Conservation (phyloP, 2,888 invertebrate genomes). For the Callinectes sapidus region DNA sequence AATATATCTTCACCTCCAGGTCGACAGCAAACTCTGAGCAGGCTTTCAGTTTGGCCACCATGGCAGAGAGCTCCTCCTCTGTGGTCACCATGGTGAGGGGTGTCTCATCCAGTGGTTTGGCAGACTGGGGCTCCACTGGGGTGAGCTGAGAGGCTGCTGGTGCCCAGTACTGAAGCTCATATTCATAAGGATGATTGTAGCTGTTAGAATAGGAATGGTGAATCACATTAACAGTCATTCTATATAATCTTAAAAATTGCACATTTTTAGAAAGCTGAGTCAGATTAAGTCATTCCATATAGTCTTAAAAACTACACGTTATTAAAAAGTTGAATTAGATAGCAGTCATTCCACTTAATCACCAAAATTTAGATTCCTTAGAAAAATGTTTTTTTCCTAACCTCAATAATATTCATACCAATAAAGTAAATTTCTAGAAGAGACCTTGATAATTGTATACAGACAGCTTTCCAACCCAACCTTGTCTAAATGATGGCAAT, state of each 20-base stretch:
- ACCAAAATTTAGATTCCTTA: no score
- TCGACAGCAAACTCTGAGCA: slow-evolving; percentile 91
- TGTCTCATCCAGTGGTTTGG: slow-evolving; percentile 81
- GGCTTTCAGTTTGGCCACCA: slow-evolving; percentile 82
- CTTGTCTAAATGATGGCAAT: neutral
- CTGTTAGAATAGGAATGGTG: slow-evolving; percentile 76
- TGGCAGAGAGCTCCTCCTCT: slow-evolving; percentile 80
- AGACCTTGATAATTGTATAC: neutral
- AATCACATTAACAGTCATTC: neutral
- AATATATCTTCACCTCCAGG: slow-evolving; percentile 78
- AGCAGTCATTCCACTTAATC: no score
- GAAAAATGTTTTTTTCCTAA: no score
- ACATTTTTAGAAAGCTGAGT: no score
- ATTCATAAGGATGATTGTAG: slow-evolving; percentile 91
- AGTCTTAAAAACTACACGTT: no score
- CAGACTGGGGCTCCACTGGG: slow-evolving; percentile 76
- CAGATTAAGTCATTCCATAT: no score
- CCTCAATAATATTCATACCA: neutral
- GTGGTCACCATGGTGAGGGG: slow-evolving; percentile 84
- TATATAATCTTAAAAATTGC: neutral
- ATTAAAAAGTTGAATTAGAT: no score
- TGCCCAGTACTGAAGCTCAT: slow-evolving; percentile 86
- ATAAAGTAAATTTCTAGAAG: neutral
- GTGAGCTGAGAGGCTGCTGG: slow-evolving; percentile 79
- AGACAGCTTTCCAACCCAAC: neutral